Evolutionary conservation across 2,113 vertebrate genomes (phyloP), one percentile per base, ranked within the genome.

Genomic region (Petrocephalus microphthalmus): DNA sequence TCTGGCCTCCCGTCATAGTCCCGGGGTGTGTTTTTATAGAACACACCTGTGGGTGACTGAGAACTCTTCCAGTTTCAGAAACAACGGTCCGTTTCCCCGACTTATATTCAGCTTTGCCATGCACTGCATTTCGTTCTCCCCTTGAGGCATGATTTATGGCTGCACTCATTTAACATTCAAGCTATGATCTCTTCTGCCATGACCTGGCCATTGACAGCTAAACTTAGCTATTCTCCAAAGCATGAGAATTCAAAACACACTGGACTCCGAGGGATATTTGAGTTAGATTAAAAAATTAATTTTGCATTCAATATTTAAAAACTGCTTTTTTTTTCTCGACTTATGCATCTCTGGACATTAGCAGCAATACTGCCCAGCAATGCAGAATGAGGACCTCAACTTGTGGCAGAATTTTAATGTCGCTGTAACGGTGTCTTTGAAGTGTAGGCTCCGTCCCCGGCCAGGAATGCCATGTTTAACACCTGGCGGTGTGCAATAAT

Each of bases 381-480:
- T 29, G 22, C 84, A 29, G 84, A 85, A 52, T 25, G 49, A n/a
- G 22, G 81, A 49, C 81, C 19, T 45, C 3, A 17, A 84, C 82
- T 17, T 42, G 49, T n/a, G n/a, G 19, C 82, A 51, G 54, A 57
- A 86, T 20, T 29, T 29, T 22, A 22, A 42, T 86, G 85, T 60
- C 56, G 33, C 29, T 57, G 2, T 45, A 86, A 13, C 53, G 22
- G 10, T 57, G 53, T 89, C 67, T 37, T 81, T 45, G 17, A 87
- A 22, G 67, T 93, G 89, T 90, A 91, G 92, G 15, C 13, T 90
- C 91, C 90, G 91, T 89, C 90, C 74, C 56, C 47, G 84, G 93
- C 92, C 91, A 94, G 93, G 91, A 94, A 93, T 94, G 93, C 92
- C 90, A 92, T 93, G 91, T 90, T 91, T 90, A 92, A 93, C 92